Base-by-base conservation (phyloP, 2,888 invertebrate genomes). In the Ypsolopha scabrella region DNA sequence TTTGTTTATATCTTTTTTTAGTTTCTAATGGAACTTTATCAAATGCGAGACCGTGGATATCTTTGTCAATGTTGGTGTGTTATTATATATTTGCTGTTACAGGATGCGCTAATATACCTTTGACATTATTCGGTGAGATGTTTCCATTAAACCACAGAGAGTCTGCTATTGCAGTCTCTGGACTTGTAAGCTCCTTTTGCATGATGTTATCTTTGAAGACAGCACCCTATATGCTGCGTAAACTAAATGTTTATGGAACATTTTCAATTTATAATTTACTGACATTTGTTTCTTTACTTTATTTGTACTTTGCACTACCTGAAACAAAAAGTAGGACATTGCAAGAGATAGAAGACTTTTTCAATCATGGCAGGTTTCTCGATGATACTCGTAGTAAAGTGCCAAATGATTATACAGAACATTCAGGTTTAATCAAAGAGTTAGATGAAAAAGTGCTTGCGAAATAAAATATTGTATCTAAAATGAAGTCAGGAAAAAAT, bases 61-160 rank as follows among this genome's bases (percentile, higher is more conserved):
- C 75, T 1, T 54, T 72, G 35, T 43, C 57, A 0, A 46, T 80
- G 8, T 73, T 78, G 24, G 60, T 64, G 0, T 33, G 65, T 0
- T 80, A 70, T 54, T 75, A 75, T 46, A 59, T 76, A 13, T 53
- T 78, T 13, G 63, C 64, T 0, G 81, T 79, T 55, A 64, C 79
- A 14, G 81, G 80, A 1, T 74, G 76, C 50, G 69, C 75, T 6
- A 68, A 75, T 0, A 75, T 80, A 51, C 72, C 80, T 1, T 53
- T 76, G 13, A 68, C 71, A 2, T 61, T 80, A 10, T 53, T 76
- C 24, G 81, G 81, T 0, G 81, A 81, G 57, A 53, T 80, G 6
- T 73, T 72, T 41, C 80, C 80, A 0, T 62, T 80, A 41, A 67
- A 61, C 0, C 74, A 79, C 51, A 69, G 72, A 59, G 72, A 68